Percentiles rank a stretch among this genome's conserved stretches.
These are phyloP conservation scores for Leptoteleia sp. DNA, from an alignment of 1,140 invertebrate species.

Conservation along the genomic window DNA sequence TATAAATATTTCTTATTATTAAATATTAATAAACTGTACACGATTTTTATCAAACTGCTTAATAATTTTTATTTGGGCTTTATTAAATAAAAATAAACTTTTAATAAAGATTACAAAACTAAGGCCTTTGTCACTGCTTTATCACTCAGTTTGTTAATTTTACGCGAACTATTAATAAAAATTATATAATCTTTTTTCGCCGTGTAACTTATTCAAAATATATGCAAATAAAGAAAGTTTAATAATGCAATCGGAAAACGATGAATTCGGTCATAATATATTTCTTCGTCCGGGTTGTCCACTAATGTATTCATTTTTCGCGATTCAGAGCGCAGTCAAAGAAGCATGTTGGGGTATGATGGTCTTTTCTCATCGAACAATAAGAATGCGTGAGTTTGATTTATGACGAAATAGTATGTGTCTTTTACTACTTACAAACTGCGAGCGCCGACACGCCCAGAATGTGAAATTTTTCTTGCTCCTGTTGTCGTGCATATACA, in stretches of 20 bases:
- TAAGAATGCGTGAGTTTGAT: conserved; percentile 32
- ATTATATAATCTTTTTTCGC: no score
- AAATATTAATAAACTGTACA: no score
- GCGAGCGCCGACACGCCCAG: conserved; percentile 30
- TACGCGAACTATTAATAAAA: no score
- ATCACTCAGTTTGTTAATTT: no score
- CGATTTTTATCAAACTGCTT: no score
- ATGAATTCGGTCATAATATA: conserved; percentile 22
- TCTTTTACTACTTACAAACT: conserved; percentile 61
- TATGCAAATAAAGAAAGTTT: conserved; percentile 6
- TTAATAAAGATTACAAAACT: no score
- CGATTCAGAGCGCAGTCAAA: no score
- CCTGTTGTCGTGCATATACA: conserved; percentile 43
- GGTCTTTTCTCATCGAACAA: conserved; percentile 19
- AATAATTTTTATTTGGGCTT: no score
- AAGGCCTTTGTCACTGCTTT: no score
- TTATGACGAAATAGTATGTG: conserved; percentile 47
- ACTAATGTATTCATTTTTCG: conserved; percentile 37
- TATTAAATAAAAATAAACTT: no score
- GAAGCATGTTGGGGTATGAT: background rate
- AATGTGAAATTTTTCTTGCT: conserved; percentile 60
- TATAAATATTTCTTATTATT: no score
- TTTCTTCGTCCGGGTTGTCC: conserved; percentile 22
- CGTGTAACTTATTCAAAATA: no score
- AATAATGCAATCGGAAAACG: conserved; percentile 19